Evolutionary conservation across 2,888 invertebrate species (phyloP), one percentile per base, ranked within the genome.

Genomic region (Trachelus troglodyta): DNA sequence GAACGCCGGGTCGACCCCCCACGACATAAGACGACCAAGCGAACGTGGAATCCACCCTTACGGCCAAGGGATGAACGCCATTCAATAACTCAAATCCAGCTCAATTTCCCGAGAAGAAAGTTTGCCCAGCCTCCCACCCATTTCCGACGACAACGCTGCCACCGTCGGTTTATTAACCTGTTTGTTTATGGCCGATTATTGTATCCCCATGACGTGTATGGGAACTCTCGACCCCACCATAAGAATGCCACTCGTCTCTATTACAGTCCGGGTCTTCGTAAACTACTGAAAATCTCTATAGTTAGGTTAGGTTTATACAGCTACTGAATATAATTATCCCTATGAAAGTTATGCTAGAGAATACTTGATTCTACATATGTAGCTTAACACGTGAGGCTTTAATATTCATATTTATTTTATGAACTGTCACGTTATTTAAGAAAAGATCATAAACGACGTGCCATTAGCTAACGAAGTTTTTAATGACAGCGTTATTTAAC

Each of bases 41-140:
- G 12, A 31, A 71, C 12, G 71, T 34, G 33, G 71, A 34, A 71
- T 31, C 33, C n/a, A 80, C 75, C 82, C 74, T 37, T 77, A 73
- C 76, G 77, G 81, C 12, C 56, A 81, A 82, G 82, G 84, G 87
- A 84, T 79, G 82, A 78, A 79, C 83, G 85, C 81, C 84, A 79
- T 86, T 82, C 85, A 84, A 89, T 91, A 91, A 91, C 87, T 92
- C 90, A 91, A 90, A 90, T 90, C 87, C 85, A 86, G 88, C 87
- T 91, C 90, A 90, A 91, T 92, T 91, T 89, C 86, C 85, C 85
- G 84, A 86, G 83, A 87, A 87, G 85, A 88, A 89, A 89, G 87
- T 89, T 90, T 87, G 83, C 85, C 74, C 80, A 76, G 37, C 76
- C n/a, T 23, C 33, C 69, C 33, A n/a, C 23, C 79, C 77, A 80